Evolutionary conservation across 37 sponge, comb jelly and placozoan genomes (phyloP), one percentile per base, ranked within the genome.

Genomic region (Oscarella lobularis): DNA sequence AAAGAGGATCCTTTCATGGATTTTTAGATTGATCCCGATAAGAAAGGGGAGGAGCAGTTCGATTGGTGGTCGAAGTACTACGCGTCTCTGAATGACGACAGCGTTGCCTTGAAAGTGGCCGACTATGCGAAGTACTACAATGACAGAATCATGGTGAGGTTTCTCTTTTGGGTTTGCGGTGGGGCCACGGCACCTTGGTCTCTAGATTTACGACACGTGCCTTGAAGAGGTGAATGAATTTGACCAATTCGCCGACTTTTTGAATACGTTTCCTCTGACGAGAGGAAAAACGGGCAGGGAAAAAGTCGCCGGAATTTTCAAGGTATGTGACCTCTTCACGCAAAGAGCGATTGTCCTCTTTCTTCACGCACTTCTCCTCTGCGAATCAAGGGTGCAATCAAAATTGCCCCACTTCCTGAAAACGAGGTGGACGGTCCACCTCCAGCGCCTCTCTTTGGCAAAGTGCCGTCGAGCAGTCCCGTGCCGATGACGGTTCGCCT

Each of bases 61-160:
- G 99, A 98, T 76, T 98, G 95, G 95, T 98, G 99, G 99, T 83
- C 88, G 75, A 94, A 94, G 79, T 98, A 88, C 79, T 93, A 98
- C 82, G 77, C 84, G 65, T 88, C 89, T 66, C 80, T 80, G 67
- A 85, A 81, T n/a, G 87, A 94, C 72, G 87, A 5, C 29, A 35
- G 33, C 29, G 71, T 34, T 5, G 71, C 6, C 6, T 4, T n/a
- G n/a, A 14, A 68, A 34, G n/a, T 34, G n/a, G 71, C 5, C 6
- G 71, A 68, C 4, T 14, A 48, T 48, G 20, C 60, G 14, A 48
- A 48, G 14, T 48, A 27, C 20, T 48, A 27, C 20, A 48, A 9
- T 20, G 60, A 48, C 60, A 48, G 72, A 20, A 9, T 69, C 32
- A 69, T n/a, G 32, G 72, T 69, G 30, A 14, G 72, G 72, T 69